Conservation (phyloP, 2,797 vertebrate genomes). For the Pelodytes ibericus region DNA sequence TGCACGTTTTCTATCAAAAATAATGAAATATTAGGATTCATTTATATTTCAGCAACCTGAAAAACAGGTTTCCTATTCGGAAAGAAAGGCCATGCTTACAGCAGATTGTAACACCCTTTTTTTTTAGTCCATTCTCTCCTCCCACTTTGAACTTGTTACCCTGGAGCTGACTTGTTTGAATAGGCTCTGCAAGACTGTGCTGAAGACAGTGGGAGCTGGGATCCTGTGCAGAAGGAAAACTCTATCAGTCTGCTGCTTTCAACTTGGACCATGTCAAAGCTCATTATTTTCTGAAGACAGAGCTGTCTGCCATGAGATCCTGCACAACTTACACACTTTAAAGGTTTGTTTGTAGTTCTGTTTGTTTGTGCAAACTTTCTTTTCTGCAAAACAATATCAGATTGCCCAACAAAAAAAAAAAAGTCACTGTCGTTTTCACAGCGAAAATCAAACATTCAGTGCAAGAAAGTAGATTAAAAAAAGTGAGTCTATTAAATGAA, state of each 20-base stretch:
- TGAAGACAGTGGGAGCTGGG: slow-evolving; percentile 54
- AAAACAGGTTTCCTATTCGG: slow-evolving; percentile 67
- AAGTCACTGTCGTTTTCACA: too few relatives aligned
- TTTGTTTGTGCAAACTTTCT: not conserved
- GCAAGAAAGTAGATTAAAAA: too few relatives aligned
- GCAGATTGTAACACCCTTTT: slow-evolving; percentile 56
- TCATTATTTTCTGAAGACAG: not conserved
- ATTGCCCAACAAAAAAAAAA: too few relatives aligned
- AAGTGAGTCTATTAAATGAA: too few relatives aligned
- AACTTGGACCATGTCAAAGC: slow-evolving; percentile 11
- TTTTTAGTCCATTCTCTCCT: slow-evolving; percentile 57
- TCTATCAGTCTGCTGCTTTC: not conserved
- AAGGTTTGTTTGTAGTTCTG: slow-evolving; percentile 33
- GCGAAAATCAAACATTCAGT: too few relatives aligned
- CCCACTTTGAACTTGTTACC: slow-evolving; percentile 71
- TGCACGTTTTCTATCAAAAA: not conserved
- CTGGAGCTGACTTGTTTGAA: slow-evolving; percentile 69
- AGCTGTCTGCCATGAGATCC: slow-evolving; percentile 2
- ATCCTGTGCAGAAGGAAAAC: slow-evolving; percentile 37
- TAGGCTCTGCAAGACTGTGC: slow-evolving; percentile 57
- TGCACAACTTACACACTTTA: not conserved
- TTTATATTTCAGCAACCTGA: slow-evolving; percentile 62
- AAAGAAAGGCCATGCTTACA: slow-evolving; percentile 43
- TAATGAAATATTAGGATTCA: slow-evolving; percentile 32
- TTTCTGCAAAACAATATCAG: too few relatives aligned